These are phyloP conservation scores for Meda fulgida DNA, from an alignment of 2,797 vertebrate genomes.

Conservation along the genomic window DNA sequence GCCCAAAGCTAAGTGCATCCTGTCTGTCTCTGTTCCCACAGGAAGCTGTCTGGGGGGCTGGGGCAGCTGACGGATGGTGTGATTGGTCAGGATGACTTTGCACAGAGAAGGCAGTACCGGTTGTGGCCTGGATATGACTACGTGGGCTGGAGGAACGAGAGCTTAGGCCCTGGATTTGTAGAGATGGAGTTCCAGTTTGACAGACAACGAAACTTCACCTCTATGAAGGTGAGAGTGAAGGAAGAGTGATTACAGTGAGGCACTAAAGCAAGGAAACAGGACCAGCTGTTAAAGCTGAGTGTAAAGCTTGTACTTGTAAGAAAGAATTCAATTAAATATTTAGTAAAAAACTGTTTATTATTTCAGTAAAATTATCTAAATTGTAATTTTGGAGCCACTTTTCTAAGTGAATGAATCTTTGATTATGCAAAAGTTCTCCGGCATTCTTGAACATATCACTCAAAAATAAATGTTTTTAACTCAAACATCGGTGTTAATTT, in stretches of 20 bases:
- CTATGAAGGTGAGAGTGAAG: conserved; percentile 79
- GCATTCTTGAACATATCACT: background rate
- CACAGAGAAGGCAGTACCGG: conserved; percentile 75
- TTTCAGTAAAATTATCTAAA: no score
- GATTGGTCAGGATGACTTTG: conserved; percentile 82
- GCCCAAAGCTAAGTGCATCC: conserved; percentile 34
- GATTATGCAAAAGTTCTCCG: background rate
- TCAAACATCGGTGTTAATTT: no score
- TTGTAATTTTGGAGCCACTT: background rate
- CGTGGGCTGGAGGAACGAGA: conserved; percentile 86
- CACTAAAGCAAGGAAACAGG: background rate
- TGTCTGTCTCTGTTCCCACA: conserved; percentile 58
- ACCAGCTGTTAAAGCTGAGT: background rate
- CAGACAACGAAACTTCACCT: conserved; percentile 84
- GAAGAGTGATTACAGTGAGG: background rate
- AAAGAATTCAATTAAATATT: background rate
- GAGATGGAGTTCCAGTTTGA: conserved; percentile 87
- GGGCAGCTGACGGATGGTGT: conserved; percentile 86
- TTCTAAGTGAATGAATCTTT: background rate
- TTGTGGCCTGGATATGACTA: conserved; percentile 86
- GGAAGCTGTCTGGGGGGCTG: conserved; percentile 79
- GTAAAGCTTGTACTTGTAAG: background rate
- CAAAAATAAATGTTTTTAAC: no score
- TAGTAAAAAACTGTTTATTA: background rate
- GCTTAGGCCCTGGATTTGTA: conserved; percentile 72